These are phyloP conservation scores for Pocillopora grandis DNA, from an alignment of 92 coral and sea anemone species.

Conservation along the genomic window DNA sequence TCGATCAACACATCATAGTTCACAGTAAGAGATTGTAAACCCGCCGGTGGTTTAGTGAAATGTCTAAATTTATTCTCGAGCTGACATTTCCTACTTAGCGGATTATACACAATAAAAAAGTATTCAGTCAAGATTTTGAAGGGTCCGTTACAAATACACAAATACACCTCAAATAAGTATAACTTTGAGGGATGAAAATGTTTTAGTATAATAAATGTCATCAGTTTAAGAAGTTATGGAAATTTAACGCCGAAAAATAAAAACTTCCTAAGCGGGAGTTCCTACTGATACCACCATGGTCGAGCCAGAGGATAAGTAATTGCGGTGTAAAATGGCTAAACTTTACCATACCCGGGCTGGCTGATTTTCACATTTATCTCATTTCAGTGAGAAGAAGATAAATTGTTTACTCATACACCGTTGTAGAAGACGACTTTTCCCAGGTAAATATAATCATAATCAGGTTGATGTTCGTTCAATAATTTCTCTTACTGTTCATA, in stretches of 20 bases:
- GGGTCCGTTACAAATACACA: background rate
- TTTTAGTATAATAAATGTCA: background rate
- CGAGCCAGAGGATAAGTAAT: too few species aligned
- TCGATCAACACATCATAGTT: conserved; percentile 4
- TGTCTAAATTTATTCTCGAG: conserved; percentile 16
- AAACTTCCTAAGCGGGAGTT: too few species aligned
- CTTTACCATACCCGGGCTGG: too few species aligned
- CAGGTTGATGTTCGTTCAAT: too few species aligned
- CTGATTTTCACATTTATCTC: too few species aligned
- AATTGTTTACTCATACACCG: background rate
- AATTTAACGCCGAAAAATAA: background rate
- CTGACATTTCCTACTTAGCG: background rate
- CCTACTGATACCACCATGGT: too few species aligned
- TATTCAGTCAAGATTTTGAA: conserved; percentile 9
- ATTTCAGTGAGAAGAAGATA: too few species aligned
- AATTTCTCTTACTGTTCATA: too few species aligned
- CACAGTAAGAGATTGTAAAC: background rate
- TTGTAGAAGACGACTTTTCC: background rate
- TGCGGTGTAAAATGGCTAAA: too few species aligned
- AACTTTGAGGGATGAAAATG: background rate
- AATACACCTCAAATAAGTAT: background rate
- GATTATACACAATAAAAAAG: background rate
- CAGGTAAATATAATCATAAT: too few species aligned
- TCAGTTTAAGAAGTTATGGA: background rate
- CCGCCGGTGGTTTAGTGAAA: conserved; percentile 11